Conservation (phyloP, 2,113 vertebrate genomes). For the Hemiscyllium ocellatum region DNA sequence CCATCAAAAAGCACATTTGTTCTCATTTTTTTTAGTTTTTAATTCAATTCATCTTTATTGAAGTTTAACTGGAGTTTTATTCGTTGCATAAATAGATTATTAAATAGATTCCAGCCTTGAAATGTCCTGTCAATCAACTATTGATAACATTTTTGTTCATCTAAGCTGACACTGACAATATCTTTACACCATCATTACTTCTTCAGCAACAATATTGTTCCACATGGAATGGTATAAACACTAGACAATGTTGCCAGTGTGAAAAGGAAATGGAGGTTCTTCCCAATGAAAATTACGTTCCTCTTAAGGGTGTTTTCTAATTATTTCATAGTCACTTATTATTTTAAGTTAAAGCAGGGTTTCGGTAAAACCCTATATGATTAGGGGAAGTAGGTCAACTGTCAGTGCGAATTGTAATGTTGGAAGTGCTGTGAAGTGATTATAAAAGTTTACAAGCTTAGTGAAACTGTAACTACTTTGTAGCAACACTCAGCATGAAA, state of each 20-base stretch:
- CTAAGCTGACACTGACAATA: neutral
- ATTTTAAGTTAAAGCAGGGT: neutral
- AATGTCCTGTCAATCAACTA: neutral
- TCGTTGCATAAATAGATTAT: neutral
- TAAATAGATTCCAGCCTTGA: neutral
- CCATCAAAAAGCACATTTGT: constrained; percentile 6
- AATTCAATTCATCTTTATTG: constrained; percentile 19
- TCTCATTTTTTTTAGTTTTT: neutral
- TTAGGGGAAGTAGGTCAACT: neutral
- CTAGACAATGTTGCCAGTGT: neutral
- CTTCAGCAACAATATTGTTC: neutral
- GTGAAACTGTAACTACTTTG: neutral
- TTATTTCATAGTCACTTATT: neutral
- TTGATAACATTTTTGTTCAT: neutral
- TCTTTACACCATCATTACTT: neutral
- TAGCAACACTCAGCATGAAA: neutral
- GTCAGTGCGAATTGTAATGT: neutral
- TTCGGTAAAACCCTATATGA: neutral
- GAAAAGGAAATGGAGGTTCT: neutral
- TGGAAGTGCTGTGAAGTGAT: neutral
- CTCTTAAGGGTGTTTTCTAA: neutral
- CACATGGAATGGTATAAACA: neutral
- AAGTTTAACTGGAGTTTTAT: neutral
- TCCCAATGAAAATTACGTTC: neutral
- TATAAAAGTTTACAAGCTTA: neutral